Conservation (phyloP, 2,888 invertebrate species). For the Zeuzera pyrina region DNA sequence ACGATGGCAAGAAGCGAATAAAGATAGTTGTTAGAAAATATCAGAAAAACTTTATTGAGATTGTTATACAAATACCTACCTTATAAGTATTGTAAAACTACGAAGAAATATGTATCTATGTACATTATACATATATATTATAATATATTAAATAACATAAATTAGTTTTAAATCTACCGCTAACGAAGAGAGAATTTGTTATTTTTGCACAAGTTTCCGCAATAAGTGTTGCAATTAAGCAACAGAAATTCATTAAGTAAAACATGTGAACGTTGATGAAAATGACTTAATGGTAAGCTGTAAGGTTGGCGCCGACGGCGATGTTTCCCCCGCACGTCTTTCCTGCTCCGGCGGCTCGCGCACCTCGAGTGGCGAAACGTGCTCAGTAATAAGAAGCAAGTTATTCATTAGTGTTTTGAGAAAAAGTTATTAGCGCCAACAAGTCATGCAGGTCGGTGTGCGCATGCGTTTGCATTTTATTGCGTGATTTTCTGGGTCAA, state of each 20-base stretch:
- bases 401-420: slow-evolving; percentile 69
- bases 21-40: slow-evolving; percentile 27
- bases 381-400: slow-evolving; percentile 61
- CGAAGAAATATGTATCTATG: too few species aligned
- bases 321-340: slow-evolving; percentile 16
- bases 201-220: too few species aligned
- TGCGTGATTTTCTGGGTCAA: slow-evolving; percentile 41
- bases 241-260: slow-evolving; percentile 36
- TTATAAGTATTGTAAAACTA: too few species aligned
- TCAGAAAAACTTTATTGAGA: slow-evolving; percentile 26
- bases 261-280: slow-evolving; percentile 51
- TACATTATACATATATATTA: too few species aligned
- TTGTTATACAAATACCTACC: slow-evolving; percentile 20
- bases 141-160: too few species aligned
- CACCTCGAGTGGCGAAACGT: slow-evolving; percentile 53
- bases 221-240: slow-evolving; percentile 7
- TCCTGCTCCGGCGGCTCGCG: slow-evolving; percentile 16
- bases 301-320: slow-evolving; percentile 40
- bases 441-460: slow-evolving; percentile 41
- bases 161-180: too few species aligned
- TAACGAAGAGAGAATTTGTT: too few species aligned
- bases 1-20: slow-evolving; percentile 29
- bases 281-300: slow-evolving; percentile 52
- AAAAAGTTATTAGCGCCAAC: slow-evolving; percentile 60
- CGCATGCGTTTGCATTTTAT: slow-evolving; percentile 59